phyloP scores from a whole-genome alignment of 2,113 vertebrate species.

The Bagarius yarrelli region DNA sequence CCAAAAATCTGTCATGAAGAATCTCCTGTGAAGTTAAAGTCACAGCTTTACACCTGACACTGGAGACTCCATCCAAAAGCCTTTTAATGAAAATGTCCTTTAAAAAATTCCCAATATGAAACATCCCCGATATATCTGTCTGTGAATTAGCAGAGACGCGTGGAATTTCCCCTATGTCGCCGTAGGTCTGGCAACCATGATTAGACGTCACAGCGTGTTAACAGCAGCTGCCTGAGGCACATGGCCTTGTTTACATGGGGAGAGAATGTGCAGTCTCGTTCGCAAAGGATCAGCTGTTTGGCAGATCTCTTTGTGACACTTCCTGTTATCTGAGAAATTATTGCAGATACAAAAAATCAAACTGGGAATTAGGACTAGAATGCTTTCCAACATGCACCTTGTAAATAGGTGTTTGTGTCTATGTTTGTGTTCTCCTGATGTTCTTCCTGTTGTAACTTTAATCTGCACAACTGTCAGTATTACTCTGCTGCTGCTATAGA shows the following conservation, averaged over 20 bases:
- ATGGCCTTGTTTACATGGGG: slow-evolving; percentile 22
- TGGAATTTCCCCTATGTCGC: slow-evolving; percentile 25
- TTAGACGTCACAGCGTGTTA: slow-evolving; percentile 46
- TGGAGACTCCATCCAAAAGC: neutral
- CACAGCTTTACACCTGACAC: neutral
- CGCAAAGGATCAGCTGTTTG: slow-evolving; percentile 23
- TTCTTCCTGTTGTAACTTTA: neutral
- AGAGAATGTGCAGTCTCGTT: slow-evolving; percentile 41
- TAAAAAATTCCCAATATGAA: neutral
- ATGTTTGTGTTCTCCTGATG: slow-evolving; percentile 2
- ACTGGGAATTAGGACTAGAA: neutral
- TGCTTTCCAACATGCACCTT: neutral
- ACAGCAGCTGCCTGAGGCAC: slow-evolving; percentile 31
- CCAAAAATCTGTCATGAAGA: neutral
- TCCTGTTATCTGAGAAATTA: slow-evolving; percentile 5
- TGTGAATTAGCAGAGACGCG: neutral
- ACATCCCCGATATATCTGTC: neutral
- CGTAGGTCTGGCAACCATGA: slow-evolving; percentile 49
- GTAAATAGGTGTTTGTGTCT: neutral
- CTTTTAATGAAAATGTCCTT: neutral
- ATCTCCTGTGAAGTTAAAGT: neutral
- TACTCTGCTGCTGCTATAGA: slow-evolving; percentile 16
- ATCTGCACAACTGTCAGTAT: slow-evolving; percentile 25
- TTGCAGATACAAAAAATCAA: neutral
- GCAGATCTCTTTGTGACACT: slow-evolving; percentile 40